These are phyloP conservation scores for Cydia amplana DNA, from an alignment of 1,140 invertebrate species.

Conservation along the genomic window DNA sequence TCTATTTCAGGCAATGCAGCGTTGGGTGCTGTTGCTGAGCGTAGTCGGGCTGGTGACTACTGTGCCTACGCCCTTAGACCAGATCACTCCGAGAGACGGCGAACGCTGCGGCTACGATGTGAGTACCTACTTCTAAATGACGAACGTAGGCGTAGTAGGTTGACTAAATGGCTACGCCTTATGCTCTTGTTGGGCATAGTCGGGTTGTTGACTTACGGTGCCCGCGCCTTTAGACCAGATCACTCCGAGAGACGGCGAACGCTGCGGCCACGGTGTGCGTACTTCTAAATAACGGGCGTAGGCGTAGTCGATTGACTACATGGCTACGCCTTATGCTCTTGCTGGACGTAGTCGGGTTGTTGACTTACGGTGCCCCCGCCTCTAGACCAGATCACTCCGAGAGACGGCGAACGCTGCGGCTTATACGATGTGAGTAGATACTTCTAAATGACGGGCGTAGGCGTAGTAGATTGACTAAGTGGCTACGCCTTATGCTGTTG, in stretches of 20 bases:
- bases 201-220: not conserved
- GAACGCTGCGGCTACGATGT: constrained; percentile 50
- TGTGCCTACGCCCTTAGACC: constrained; percentile 14
- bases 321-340: too few relatives aligned
- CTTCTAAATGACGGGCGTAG: too few relatives aligned
- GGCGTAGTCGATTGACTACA: not conserved
- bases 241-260: constrained; percentile 13
- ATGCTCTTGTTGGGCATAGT: constrained; percentile 33
- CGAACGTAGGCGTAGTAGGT: too few relatives aligned
- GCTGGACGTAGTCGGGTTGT: too few relatives aligned
- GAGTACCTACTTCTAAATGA: constrained; percentile 1
- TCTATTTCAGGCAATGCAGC: constrained; percentile 32
- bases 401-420: constrained; percentile 38
- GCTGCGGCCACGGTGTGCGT: constrained; percentile 38
- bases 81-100: not conserved
- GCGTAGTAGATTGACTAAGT: not conserved
- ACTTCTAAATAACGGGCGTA: too few relatives aligned
- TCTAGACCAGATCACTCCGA: not conserved
- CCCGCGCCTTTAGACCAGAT: not conserved
- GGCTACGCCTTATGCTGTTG: too few relatives aligned
- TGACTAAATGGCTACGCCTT: not conserved
- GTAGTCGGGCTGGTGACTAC: constrained; percentile 8
- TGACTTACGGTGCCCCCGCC: not conserved
- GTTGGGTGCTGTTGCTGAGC: constrained; percentile 28
- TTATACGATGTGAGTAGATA: too few relatives aligned